A percentile compares a stretch with the other conserved stretches of the same genome.
Evolutionary conservation across 1,140 invertebrate species (phyloP).

Genomic region (Lepidurus arcticus): DNA sequence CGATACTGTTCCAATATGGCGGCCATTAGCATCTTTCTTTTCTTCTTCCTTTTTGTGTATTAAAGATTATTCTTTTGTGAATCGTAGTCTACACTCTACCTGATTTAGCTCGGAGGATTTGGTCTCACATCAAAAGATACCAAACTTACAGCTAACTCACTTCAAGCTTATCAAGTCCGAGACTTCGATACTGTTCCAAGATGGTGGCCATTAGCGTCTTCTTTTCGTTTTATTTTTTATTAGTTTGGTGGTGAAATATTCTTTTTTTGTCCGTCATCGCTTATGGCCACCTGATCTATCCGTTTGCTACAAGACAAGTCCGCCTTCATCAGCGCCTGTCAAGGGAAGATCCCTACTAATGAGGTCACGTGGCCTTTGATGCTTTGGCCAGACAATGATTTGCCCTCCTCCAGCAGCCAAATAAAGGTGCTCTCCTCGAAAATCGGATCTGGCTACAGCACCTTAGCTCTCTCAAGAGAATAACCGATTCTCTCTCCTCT

Average conservation of each 20-base stretch:
- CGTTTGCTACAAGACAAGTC: background rate
- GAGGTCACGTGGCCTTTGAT: conserved; percentile 18
- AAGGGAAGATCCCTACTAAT: conserved; percentile 18
- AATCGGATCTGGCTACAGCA: background rate
- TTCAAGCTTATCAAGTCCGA: too few species aligned
- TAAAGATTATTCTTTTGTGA: too few species aligned
- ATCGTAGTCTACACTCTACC: too few species aligned
- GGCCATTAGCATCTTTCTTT: too few species aligned
- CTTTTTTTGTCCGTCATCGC: background rate
- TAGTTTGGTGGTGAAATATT: background rate
- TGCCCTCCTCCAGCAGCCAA: background rate
- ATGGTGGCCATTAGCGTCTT: background rate
- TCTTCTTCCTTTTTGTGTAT: too few species aligned
- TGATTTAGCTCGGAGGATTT: too few species aligned
- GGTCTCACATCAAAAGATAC: too few species aligned
- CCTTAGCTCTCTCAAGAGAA: background rate
- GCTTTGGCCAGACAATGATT: background rate
- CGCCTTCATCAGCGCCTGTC: conserved; percentile 8
- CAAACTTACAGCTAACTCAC: too few species aligned
- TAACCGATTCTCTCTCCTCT: background rate
- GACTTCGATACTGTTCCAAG: too few species aligned
- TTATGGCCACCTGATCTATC: background rate
- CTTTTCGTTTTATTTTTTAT: background rate
- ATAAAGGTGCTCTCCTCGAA: background rate
- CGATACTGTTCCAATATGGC: too few species aligned